Percentiles rank a stretch among this genome's conserved stretches.
These are phyloP conservation scores for Prosapia bicincta DNA, from an alignment of 2,888 invertebrate genomes.

Conservation along the genomic window DNA sequence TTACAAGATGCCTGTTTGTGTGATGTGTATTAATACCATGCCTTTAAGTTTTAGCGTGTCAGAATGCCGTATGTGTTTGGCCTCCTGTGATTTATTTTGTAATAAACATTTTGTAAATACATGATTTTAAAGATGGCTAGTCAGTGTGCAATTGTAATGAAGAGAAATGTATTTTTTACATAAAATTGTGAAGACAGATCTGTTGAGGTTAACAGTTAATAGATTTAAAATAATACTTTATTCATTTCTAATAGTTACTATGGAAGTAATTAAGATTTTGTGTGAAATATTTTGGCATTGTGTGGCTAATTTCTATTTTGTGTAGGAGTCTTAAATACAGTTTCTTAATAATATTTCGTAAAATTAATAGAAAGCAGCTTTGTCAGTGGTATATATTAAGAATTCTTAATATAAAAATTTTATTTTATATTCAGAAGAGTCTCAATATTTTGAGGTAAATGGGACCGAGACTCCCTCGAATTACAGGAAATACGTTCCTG, in stretches of 20 bases:
- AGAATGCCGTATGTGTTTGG: not conserved
- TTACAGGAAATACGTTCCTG: too few species aligned
- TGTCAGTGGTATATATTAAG: too few species aligned
- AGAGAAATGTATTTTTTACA: not conserved
- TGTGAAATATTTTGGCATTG: not conserved
- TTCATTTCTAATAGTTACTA: not conserved
- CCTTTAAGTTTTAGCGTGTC: not conserved
- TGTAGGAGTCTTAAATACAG: too few species aligned
- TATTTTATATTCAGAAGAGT: too few species aligned
- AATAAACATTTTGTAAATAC: not conserved
- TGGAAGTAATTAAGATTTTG: not conserved
- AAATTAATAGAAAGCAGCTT: too few species aligned
- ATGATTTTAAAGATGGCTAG: not conserved
- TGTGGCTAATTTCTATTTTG: not conserved
- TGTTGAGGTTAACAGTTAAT: not conserved
- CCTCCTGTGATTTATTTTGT: not conserved
- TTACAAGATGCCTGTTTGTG: not conserved
- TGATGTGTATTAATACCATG: not conserved
- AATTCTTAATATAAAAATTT: too few species aligned
- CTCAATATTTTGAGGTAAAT: too few species aligned
- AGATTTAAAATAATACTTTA: not conserved
- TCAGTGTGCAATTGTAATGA: not conserved
- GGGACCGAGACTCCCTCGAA: too few species aligned
- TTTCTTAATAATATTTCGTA: too few species aligned
- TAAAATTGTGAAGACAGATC: not conserved